Percentiles rank a stretch among this genome's conserved stretches.
These are phyloP conservation scores for Phrynocephalus versicolor DNA, from an alignment of 2,113 vertebrate species.

Conservation along the genomic window DNA sequence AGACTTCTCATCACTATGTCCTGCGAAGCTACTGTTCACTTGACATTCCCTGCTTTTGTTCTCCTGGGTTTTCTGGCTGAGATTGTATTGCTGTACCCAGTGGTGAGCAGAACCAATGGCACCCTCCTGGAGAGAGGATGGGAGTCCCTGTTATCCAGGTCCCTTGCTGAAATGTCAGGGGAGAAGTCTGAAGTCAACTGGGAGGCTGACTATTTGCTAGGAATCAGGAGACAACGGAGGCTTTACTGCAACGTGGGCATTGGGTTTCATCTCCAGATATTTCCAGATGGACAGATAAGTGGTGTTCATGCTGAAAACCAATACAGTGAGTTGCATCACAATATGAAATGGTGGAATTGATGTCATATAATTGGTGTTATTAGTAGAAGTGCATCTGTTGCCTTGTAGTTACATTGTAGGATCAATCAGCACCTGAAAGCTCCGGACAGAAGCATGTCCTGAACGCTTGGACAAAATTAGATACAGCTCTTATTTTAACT, in stretches of 20 bases:
- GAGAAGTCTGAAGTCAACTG: conserved; percentile 87
- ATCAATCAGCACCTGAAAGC: conserved; percentile 69
- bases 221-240: conserved; percentile 93
- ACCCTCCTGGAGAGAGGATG: conserved; percentile 85
- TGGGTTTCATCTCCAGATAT: conserved; percentile 96
- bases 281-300: conserved; percentile 89
- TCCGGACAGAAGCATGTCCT: conserved; percentile 67
- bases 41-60: conserved; percentile 83
- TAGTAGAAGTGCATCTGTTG: conserved; percentile 61
- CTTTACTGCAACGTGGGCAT: conserved; percentile 99
- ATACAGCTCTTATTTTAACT: conserved; percentile 80
- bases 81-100: conserved; percentile 79
- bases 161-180: conserved; percentile 87
- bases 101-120: conserved; percentile 83
- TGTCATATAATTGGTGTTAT: conserved; percentile 69
- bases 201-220: conserved; percentile 96
- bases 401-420: conserved; percentile 63
- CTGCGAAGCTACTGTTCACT: conserved; percentile 82
- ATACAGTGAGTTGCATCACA: conserved; percentile 94
- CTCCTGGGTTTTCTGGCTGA: conserved; percentile 85
- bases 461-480: conserved; percentile 80
- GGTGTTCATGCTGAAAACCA: conserved; percentile 92
- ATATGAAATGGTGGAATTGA: conserved; percentile 73
- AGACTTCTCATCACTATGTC: conserved; percentile 94
- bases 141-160: conserved; percentile 89